Conservation (phyloP, 2,113 vertebrate species). For the Hippolais icterina region DNA sequence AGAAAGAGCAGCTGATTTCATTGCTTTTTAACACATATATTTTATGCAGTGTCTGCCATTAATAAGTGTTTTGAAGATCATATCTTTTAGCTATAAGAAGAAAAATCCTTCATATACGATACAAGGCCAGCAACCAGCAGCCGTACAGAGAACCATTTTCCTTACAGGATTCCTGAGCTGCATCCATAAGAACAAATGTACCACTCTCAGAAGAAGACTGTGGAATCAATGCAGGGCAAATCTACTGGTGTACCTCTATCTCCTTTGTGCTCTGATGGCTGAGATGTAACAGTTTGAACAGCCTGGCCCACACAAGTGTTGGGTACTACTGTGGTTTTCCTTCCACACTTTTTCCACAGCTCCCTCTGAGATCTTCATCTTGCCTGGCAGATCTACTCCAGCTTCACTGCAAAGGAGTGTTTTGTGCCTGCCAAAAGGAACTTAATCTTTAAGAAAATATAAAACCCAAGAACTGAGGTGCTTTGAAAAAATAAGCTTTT, state of each 20-base stretch:
- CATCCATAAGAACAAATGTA: neutral
- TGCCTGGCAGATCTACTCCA: neutral
- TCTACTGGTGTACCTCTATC: neutral
- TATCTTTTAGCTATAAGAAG: neutral
- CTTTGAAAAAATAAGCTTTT: neutral
- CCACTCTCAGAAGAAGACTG: neutral
- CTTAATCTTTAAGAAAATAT: neutral
- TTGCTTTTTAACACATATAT: neutral
- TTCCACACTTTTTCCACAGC: neutral
- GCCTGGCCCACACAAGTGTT: fast-evolving
- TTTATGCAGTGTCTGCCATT: neutral
- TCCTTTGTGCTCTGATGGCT: neutral
- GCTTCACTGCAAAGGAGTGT: neutral
- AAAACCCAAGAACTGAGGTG: neutral
- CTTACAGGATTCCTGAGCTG: neutral
- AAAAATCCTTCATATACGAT: neutral
- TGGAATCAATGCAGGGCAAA: neutral
- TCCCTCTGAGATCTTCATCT: neutral
- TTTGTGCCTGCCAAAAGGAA: neutral
- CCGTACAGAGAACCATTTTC: neutral
- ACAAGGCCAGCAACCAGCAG: neutral
- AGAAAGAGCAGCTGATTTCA: neutral
- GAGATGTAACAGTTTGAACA: neutral
- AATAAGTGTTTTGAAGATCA: neutral
- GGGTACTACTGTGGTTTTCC: neutral